Evolutionary conservation across 2,888 invertebrate genomes (phyloP), one percentile per base, ranked within the genome.

Genomic region (Epinotia brunnichana): DNA sequence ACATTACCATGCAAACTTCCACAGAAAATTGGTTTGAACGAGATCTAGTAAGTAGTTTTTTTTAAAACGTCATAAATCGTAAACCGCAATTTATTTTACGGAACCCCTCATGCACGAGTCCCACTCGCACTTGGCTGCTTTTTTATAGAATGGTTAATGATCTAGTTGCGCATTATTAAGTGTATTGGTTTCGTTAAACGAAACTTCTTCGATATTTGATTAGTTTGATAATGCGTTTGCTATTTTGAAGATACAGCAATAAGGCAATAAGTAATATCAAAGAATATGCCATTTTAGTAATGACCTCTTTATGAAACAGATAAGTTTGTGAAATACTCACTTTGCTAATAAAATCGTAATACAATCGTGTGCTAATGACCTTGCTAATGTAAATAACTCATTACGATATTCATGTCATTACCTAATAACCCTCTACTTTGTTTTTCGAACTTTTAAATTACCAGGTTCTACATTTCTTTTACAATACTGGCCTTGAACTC

Each of bases 381-480:
- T 35, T n/a, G 17, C 7, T 29, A 64, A 64, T 51, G 11, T 51
- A 63, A 39, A 29, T 53, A 17, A 19, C 13, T 39, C 35, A 64
- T 64, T 53, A 39, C 21, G 2, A 21, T 19, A 64, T 64, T 39
- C 35, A 5, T 21, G 53, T 39, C 64, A 54, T 54, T 64, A 64
- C 64, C 53, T 64, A 64, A 64, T 64, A 21, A 64, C 51, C 19
- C 61, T 13, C 17, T 10, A 29, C 51, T 35, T 53, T 54, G 39
- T 54, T 39, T 54, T 62, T 62, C 39, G 21, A n/a, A 64, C 19
- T 39, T 64, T 64, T 64, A 15, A 64, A 64, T 64, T 53, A 39
- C 19, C n/a, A 3, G 5, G 9, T 61, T 29, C 29, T 24, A 24
- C 21, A 24, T 24, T 11, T 41, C 19, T 39, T 60, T 41, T 13